Base-by-base conservation (phyloP, 2,888 invertebrate species). In the Clitarchus hookeri region DNA sequence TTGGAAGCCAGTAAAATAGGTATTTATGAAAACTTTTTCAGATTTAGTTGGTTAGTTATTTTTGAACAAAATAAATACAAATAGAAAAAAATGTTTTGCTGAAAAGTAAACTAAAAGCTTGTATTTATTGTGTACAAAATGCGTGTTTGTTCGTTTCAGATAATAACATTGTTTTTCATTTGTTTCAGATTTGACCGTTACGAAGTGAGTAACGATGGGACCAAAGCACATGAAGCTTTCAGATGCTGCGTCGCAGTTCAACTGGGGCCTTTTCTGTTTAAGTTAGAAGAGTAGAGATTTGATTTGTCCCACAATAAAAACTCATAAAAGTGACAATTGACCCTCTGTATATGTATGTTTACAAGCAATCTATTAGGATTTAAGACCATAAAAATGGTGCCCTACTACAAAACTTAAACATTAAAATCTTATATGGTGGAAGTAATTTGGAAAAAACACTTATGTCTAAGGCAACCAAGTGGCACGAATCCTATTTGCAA, bases 51-150 rank as follows among this genome's bases (percentile, higher is more conserved):
- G 1, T 36, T 3, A 36, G 36, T 36, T 36, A 36, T 3, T 36
- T 36, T 36, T n/a, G n/a, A n/a, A n/a, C n/a, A n/a, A n/a, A n/a
- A n/a, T n/a, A n/a, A n/a, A n/a, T n/a, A n/a, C n/a, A n/a, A n/a
- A n/a, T n/a, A n/a, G n/a, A n/a, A n/a, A n/a, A n/a, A n/a, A n/a
- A n/a, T n/a, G n/a, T n/a, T n/a, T n/a, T n/a, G n/a, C n/a, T n/a
- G n/a, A n/a, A n/a, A n/a, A n/a, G n/a, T n/a, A n/a, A n/a, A n/a
- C n/a, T n/a, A n/a, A n/a, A n/a, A n/a, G n/a, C n/a, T n/a, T n/a
- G n/a, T 65, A 65, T 78, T 78, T 78, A 78, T 78, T 78, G 25
- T 6, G 77, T 65, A 65, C 77, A 65, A 65, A 65, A 65, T 26
- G 1, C 78, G 26, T 78, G 9, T 78, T 78, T 78, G 78, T 78